Evolutionary conservation across 2,113 vertebrate genomes (phyloP), one percentile per base, ranked within the genome.

Genomic region (Caranx melampygus): DNA sequence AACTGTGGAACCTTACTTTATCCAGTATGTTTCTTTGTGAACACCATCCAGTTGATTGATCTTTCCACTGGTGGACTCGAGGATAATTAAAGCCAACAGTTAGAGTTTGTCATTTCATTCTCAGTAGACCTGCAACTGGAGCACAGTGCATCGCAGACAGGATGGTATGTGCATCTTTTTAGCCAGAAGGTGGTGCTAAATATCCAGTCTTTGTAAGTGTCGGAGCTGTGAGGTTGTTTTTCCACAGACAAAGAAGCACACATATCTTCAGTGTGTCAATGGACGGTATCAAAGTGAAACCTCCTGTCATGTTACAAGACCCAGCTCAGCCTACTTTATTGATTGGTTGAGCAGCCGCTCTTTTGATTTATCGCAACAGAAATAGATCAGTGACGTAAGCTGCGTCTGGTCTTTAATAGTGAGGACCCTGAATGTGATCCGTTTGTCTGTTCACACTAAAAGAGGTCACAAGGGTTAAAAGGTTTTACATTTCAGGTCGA

Each of bases 121-220:
- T 51, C 49, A 51, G 49, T 49, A 55, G n/a, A 12, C n/a, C 52
- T 26, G n/a, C n/a, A 13, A 4, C 10, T 52, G 6, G 8, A 21
- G 18, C 3, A 21, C 52, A 13, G 9, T 26, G 16, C 20, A 2
- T 1, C 20, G 11, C n/a, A 26, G 12, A 21, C 52, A 5, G 11
- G 4, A 14, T 72, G 55, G 75, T 78, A 8, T 3, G 16, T 57
- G n/a, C 11, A 2, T 26, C 20, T 0, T 0, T 31, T 40, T 16
- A n/a, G 33, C 84, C 94, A 90, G 64, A 59, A 89, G 93, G 85
- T 84, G 93, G 87, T 31, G 82, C 40, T 77, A 54, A 72, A 89
- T 40, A 71, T 67, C 62, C 69, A 64, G 60, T 34, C 2, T 71
- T 52, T 1, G 3, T 74, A 18, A 1, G 0, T 5, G 14, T 10